phyloP scores from a whole-genome alignment of 2,113 vertebrate genomes.

The Turnix velox region DNA sequence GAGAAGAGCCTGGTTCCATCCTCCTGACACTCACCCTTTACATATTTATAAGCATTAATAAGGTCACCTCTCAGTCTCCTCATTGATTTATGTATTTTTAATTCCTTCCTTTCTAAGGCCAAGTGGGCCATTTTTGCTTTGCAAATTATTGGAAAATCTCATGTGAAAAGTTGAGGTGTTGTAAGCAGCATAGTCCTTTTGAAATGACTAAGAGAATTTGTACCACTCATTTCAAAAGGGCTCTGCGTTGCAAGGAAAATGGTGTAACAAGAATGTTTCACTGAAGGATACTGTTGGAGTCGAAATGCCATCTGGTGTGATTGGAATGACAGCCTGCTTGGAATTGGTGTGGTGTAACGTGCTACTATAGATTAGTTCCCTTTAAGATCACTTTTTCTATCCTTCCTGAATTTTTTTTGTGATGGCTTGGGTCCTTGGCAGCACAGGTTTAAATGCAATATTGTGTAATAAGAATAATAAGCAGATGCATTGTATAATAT shows the following conservation, averaged over 20 bases:
- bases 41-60: too few species aligned
- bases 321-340: neutral
- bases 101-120: neutral
- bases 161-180: neutral
- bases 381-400: neutral
- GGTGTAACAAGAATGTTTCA: neutral
- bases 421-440: neutral
- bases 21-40: too few species aligned
- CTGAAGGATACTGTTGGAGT: constrained; percentile 3
- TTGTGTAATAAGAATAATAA: constrained; percentile 25
- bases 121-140: neutral
- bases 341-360: neutral
- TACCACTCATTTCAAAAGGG: constrained; percentile 1
- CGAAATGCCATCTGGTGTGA: neutral
- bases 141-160: neutral
- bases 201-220: neutral
- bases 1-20: too few species aligned
- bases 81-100: neutral
- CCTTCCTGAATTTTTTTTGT: neutral
- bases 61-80: too few species aligned
- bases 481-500: neutral
- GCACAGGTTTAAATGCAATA: neutral
- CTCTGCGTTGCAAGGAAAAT: neutral
- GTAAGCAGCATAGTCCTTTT: neutral
- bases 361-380: neutral